Percentiles rank a stretch among this genome's conserved stretches.
These are phyloP conservation scores for Conops quadrifasciatus DNA, from an alignment of 2,888 invertebrate genomes.

Conservation along the genomic window DNA sequence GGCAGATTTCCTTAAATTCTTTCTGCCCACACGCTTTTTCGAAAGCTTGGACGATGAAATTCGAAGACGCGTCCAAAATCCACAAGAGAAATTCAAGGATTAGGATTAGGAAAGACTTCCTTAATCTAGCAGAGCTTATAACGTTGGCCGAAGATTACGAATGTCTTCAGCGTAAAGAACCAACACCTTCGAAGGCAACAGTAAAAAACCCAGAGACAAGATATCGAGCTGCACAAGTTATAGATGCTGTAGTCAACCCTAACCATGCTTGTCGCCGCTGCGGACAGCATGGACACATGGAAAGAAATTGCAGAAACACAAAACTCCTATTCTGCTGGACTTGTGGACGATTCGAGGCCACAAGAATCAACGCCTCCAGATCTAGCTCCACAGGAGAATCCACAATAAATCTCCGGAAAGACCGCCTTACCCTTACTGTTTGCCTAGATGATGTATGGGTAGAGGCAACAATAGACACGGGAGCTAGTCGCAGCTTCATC, in stretches of 20 bases:
- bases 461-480: conserved; percentile 19
- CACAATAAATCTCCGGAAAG: background rate
- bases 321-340: no score
- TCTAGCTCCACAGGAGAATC: no score
- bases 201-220: background rate
- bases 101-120: conserved; percentile 24
- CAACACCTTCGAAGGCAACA: background rate
- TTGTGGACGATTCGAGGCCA: background rate
- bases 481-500: conserved; percentile 14
- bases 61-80: background rate
- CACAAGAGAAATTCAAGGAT: background rate
- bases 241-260: background rate
- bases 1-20: background rate
- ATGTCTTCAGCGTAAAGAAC: background rate
- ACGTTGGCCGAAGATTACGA: conserved; percentile 20
- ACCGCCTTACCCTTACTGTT: background rate
- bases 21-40: conserved; percentile 6
- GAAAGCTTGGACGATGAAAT: conserved; percentile 4
- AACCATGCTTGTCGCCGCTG: background rate
- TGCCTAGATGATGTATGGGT: background rate
- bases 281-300: conserved; percentile 7
- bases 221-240: background rate
- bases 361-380: background rate
- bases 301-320: no score
- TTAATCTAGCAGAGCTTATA: background rate